Evolutionary conservation across 2,888 invertebrate genomes (phyloP), one percentile per base, ranked within the genome.

Genomic region (Ligdia adustata): DNA sequence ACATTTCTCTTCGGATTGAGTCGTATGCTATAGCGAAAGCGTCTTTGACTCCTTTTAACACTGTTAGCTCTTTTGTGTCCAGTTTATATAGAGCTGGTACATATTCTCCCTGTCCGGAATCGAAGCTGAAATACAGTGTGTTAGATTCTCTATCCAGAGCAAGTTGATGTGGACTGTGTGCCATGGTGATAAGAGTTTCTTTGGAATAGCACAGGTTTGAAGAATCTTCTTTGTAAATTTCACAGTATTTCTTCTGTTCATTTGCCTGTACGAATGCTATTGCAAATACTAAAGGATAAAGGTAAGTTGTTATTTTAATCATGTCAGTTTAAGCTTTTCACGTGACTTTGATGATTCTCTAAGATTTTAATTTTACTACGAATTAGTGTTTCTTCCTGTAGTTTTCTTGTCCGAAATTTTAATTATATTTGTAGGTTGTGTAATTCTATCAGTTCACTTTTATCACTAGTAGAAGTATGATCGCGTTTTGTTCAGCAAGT

Each of bases 131-230:
- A 61, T 81, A 87, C 1, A 88, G 39, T 0, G 68, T 75, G 45
- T 88, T 83, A 2, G 78, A 60, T 2, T 32, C 33, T 55, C 52
- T 73, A 51, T 84, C 77, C 0, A 88, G 75, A 0, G 82, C 71
- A 7, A 88, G 58, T 63, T 88, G 88, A 56, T 88, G 84, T 0
- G 88, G 79, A 33, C 79, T 87, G 53, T 86, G 86, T 2, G 74
- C 37, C 2, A 85, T 64, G 0, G 70, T 58, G 0, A 75, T 61
- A 15, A 88, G 56, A 5, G 57, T 66, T 50, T 88, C 85, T 57
- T 79, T 84, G 1, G 71, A 53, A 37, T 70, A 88, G 45, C 88
- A 88, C 12, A 79, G 73, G 35, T 63, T 72, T 1, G 51, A 52
- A 0, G 71, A 49, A 16, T 77, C 73, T 7, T 62, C 69, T 1